These are phyloP conservation scores for Asteroscopus sphinx DNA, from an alignment of 2,888 invertebrate genomes.

Conservation along the genomic window DNA sequence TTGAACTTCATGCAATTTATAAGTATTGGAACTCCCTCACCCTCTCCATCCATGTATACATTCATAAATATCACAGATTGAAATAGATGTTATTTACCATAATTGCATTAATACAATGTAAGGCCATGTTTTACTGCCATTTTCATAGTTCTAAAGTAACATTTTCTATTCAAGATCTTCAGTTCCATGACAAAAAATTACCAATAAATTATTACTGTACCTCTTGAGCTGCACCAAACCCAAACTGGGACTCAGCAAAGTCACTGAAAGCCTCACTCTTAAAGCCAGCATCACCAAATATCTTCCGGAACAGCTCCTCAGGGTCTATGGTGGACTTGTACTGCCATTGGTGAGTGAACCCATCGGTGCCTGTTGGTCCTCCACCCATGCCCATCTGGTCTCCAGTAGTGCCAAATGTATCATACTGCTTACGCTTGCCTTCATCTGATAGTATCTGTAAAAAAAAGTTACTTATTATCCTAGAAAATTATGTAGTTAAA, in stretches of 20 bases:
- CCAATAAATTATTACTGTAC: constrained; percentile 77
- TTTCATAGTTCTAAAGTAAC: no score
- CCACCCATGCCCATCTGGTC: constrained; percentile 95
- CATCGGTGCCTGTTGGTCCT: constrained; percentile 89
- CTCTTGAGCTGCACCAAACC: constrained; percentile 97
- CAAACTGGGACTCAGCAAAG: constrained; percentile 96
- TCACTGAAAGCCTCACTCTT: constrained; percentile 93
- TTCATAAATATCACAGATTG: no score
- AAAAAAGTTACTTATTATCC: no score
- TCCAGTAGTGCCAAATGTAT: constrained; percentile 96
- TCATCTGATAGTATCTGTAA: constrained; percentile 96
- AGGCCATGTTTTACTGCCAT: no score
- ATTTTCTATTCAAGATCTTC: no score
- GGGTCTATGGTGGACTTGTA: constrained; percentile 97
- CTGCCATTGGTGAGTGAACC: constrained; percentile 94
- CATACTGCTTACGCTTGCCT: constrained; percentile 97
- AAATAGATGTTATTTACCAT: no score
- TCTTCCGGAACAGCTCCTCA: constrained; percentile 98
- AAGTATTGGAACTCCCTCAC: no score
- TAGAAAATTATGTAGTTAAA: no score
- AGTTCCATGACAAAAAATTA: no score
- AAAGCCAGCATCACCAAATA: constrained; percentile 96
- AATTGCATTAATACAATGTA: no score
- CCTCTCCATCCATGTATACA: no score
- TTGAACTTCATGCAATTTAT: no score